Percentiles rank a stretch among this genome's conserved stretches.
These are phyloP conservation scores for Halichoerus grypus DNA, from an alignment of 2,113 vertebrate genomes.

Conservation along the genomic window DNA sequence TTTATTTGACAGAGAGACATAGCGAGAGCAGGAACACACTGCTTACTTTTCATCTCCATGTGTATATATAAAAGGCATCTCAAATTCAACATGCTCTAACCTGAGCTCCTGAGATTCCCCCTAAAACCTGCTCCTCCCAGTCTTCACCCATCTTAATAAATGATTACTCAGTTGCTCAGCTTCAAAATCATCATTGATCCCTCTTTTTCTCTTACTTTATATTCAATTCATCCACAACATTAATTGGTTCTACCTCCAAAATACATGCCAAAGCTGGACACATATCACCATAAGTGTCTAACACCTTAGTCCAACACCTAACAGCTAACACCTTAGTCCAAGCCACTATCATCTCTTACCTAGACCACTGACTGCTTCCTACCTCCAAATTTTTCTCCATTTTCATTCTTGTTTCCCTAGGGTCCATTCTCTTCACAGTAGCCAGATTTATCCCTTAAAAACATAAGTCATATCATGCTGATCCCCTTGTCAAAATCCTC, in stretches of 20 bases:
- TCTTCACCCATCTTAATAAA: not conserved
- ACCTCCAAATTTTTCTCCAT: not conserved
- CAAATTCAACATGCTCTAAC: not conserved
- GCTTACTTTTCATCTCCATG: not conserved
- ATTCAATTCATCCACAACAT: not conserved
- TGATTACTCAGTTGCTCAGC: not conserved
- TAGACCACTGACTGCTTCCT: not conserved
- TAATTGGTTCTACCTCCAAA: not conserved
- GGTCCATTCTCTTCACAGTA: not conserved
- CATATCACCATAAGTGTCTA: not conserved
- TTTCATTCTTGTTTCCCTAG: not conserved
- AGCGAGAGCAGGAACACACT: not conserved
- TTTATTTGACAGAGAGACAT: too few species aligned
- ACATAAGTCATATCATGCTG: not conserved
- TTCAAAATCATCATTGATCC: not conserved
- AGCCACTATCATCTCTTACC: not conserved
- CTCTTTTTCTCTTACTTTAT: not conserved
- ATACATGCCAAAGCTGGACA: not conserved
- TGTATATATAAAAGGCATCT: not conserved
- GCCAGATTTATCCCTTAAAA: not conserved
- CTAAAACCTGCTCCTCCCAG: not conserved
- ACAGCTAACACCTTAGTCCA: not conserved
- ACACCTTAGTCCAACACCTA: not conserved
- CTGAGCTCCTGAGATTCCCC: not conserved
- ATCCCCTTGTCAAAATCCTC: not conserved